Percentiles rank a stretch among this genome's conserved stretches.
Conservation (phyloP, 2,797 vertebrate genomes). For the Agapornis canus region DNA sequence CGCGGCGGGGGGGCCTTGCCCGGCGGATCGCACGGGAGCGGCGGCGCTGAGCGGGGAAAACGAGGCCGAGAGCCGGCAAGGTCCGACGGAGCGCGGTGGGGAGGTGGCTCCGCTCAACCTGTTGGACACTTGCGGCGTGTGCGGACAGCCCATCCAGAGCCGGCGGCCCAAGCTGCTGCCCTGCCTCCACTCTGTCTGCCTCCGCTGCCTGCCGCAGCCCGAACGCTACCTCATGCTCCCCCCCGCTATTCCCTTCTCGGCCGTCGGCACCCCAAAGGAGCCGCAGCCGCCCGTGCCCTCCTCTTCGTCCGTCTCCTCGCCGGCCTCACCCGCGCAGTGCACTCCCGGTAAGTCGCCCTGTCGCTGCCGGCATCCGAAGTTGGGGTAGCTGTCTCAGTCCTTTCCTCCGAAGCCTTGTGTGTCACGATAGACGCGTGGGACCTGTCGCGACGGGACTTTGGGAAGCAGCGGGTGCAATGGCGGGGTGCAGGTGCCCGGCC, state of each 20-base stretch:
- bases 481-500: neutral
- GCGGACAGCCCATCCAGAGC: conserved; percentile 92
- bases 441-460: neutral
- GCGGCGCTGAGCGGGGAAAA: conserved; percentile 82
- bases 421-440: neutral
- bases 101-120: conserved; percentile 86
- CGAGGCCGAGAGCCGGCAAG: conserved; percentile 93
- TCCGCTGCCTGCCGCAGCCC: conserved; percentile 89
- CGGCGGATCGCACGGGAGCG: conserved; percentile 17
- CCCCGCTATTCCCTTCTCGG: conserved; percentile 27
- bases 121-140: conserved; percentile 95
- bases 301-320: conserved; percentile 20
- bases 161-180: conserved; percentile 94
- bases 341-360: conserved; percentile 68
- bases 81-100: conserved; percentile 82
- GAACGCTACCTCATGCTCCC: conserved; percentile 82
- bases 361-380: no score
- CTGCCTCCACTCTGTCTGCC: conserved; percentile 95
- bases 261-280: conserved; percentile 48
- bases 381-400: neutral
- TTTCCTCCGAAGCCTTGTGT: neutral
- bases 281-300: conserved; percentile 38
- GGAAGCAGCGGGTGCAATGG: neutral
- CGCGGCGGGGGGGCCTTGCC: conserved; percentile 4
- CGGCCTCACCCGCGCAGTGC: conserved; percentile 62